A percentile compares a stretch with the other conserved stretches of the same genome.
Conservation (phyloP, 2,888 invertebrate species). For the Chrysolina americana region DNA sequence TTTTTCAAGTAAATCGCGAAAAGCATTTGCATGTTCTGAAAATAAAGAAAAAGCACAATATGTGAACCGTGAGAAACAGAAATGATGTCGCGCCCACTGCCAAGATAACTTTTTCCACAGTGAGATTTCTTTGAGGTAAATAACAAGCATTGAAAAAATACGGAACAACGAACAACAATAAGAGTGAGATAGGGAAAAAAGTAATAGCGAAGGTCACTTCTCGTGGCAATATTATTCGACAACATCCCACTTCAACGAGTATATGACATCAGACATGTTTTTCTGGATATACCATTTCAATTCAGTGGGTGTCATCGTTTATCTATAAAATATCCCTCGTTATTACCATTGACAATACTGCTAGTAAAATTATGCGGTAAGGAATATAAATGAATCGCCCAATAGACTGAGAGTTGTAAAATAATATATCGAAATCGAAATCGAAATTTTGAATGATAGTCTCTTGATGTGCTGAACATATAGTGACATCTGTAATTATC, state of each 20-base stretch:
- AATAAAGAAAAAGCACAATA: not conserved
- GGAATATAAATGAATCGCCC: not conserved
- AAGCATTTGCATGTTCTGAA: not conserved
- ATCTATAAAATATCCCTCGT: conserved; percentile 5
- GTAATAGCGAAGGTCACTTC: not conserved
- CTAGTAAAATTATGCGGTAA: not conserved
- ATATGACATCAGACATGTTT: conserved; percentile 10
- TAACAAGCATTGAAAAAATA: not conserved
- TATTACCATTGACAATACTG: conserved; percentile 1
- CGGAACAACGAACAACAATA: not conserved
- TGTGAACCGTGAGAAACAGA: not conserved
- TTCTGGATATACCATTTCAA: conserved; percentile 2
- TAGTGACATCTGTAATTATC: too few relatives aligned
- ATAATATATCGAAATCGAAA: not conserved
- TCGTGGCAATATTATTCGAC: conserved; percentile 6
- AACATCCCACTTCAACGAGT: conserved; percentile 8
- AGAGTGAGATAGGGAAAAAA: not conserved
- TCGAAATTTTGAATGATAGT: too few relatives aligned
- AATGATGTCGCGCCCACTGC: conserved; percentile 15
- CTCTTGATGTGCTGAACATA: too few relatives aligned
- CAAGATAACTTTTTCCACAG: not conserved
- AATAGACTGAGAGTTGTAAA: not conserved
- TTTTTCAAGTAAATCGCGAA: not conserved
- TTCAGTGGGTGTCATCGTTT: conserved; percentile 2
- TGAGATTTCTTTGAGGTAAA: conserved; percentile 5